Conservation (phyloP, 1,140 invertebrate genomes). For the Drosophila nikananu region DNA sequence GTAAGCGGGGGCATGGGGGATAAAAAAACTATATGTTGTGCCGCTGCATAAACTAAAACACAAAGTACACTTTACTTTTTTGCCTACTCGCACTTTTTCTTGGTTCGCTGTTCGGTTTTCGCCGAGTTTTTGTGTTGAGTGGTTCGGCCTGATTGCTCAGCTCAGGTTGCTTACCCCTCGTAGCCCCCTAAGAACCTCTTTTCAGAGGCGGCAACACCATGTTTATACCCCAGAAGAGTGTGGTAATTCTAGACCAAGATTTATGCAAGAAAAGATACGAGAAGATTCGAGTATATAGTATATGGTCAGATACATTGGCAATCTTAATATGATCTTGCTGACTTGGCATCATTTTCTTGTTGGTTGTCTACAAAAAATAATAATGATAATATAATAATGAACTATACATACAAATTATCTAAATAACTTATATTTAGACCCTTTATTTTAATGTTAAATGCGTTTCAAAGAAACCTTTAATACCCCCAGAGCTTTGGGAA, state of each 20-base stretch:
- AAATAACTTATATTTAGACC: no score
- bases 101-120: constrained; percentile 32
- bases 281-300: background rate
- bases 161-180: constrained; percentile 59
- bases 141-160: constrained; percentile 74
- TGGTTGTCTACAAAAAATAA: no score
- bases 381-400: no score
- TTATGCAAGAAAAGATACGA: constrained; percentile 1
- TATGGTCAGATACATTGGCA: background rate
- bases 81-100: constrained; percentile 27
- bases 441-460: no score
- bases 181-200: background rate
- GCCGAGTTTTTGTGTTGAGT: constrained; percentile 33
- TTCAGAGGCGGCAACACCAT: constrained; percentile 11
- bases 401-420: no score
- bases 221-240: constrained; percentile 24
- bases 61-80: constrained; percentile 58
- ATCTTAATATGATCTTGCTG: constrained; percentile 6
- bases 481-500: no score
- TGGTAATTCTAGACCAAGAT: constrained; percentile 31
- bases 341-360: background rate
- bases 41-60: constrained; percentile 71
- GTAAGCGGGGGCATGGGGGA: constrained; percentile 29
- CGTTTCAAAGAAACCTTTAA: no score
- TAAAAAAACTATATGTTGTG: constrained; percentile 52